Evolutionary conservation across 2,797 vertebrate genomes (phyloP).

Genomic region (Somateria mollissima): DNA sequence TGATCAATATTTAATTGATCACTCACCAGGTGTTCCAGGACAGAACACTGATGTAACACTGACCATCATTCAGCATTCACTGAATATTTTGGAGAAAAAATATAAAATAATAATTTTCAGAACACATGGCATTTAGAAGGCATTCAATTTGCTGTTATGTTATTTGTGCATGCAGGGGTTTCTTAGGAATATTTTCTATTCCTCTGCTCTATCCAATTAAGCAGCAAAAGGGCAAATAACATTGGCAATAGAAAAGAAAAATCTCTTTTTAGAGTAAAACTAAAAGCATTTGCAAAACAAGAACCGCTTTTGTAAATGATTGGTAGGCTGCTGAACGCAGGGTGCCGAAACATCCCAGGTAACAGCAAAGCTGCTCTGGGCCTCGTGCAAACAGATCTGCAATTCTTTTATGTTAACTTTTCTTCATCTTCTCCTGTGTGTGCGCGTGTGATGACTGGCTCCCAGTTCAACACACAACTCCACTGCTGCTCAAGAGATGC

Average conservation of each 20-base stretch:
- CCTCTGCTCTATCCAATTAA: not conserved
- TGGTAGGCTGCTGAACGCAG: not conserved
- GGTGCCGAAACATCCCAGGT: not conserved
- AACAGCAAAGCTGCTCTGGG: not conserved
- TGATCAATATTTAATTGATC: not conserved
- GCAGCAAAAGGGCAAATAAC: not conserved
- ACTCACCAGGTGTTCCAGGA: not conserved
- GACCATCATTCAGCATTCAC: not conserved
- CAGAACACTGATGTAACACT: not conserved
- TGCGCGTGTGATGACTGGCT: not conserved
- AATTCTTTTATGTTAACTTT: not conserved
- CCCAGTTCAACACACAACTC: not conserved
- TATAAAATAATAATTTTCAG: not conserved
- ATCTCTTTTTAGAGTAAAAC: not conserved
- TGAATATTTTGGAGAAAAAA: not conserved
- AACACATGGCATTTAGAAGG: not conserved
- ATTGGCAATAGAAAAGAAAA: not conserved
- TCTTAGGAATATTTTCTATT: not conserved
- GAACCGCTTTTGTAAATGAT: not conserved
- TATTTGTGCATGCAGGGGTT: not conserved
- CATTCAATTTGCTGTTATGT: not conserved
- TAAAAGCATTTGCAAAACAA: constrained; percentile 12
- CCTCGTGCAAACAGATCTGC: not conserved
- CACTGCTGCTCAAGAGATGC: not conserved
- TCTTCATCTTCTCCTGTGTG: not conserved